Conservation (phyloP, 2,888 invertebrate species). For the Uloborus plumipes region DNA sequence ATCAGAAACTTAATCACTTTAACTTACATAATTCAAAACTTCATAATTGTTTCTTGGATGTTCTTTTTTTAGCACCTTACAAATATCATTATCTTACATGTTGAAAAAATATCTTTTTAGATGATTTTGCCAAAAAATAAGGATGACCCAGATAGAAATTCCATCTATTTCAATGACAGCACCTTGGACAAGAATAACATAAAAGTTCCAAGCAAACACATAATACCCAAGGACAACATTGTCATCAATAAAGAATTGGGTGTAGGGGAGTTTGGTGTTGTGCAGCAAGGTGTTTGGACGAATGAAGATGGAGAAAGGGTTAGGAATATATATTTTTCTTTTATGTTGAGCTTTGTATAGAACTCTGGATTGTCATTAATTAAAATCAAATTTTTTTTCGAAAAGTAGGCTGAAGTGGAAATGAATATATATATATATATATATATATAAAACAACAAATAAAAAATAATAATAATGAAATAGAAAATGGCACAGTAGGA, state of each 20-base stretch:
- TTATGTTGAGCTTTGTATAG: background rate
- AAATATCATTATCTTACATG: too few species aligned
- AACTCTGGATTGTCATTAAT: background rate
- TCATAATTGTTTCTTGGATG: too few species aligned
- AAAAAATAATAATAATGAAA: too few species aligned
- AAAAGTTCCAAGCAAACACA: constrained; percentile 76
- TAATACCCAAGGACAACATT: constrained; percentile 90
- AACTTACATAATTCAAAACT: too few species aligned
- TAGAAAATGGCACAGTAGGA: too few species aligned
- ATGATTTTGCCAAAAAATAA: constrained; percentile 64
- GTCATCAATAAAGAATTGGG: constrained; percentile 95
- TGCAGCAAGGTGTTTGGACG: constrained; percentile 97
- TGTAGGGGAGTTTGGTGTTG: constrained; percentile 97
- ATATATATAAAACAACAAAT: too few species aligned
- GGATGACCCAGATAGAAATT: constrained; percentile 53
- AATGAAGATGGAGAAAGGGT: constrained; percentile 90
- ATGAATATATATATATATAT: too few species aligned
- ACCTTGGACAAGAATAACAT: constrained; percentile 47
- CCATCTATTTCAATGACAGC: constrained; percentile 53
- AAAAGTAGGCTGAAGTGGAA: background rate
- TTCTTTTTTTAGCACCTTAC: too few species aligned
- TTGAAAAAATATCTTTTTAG: constrained; percentile 12
- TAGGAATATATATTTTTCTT: constrained; percentile 62
- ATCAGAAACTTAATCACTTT: too few species aligned
- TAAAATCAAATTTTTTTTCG: background rate